Evolutionary conservation across 2,797 vertebrate genomes (phyloP), one percentile per base, ranked within the genome.

Genomic region (Aulostomus chinensis): DNA sequence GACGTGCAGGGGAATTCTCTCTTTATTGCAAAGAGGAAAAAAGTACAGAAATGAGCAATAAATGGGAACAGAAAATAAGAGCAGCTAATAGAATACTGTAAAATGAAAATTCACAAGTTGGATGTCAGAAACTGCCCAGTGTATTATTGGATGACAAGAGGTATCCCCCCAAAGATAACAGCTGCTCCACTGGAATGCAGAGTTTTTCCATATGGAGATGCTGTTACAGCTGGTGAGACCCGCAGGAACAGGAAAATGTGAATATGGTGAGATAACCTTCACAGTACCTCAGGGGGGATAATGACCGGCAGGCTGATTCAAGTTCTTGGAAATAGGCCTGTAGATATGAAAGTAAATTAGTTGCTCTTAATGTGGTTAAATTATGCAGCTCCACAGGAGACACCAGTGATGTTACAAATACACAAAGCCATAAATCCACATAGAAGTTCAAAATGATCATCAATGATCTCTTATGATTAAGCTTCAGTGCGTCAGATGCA

Each of bases 201-300:
- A 86, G 42, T 30, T 82, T 80, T 92, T 92, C 94, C 94, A 94
- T 90, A 93, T 94, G 93, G 93, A 95, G 93, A 92, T 92, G 92
- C 93, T 95, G 94, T 95, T 94, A 95, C 93, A 95, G 77, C 84
- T 90, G 91, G 92, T 64, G 80, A 89, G 79, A 85, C 84, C 91
- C 90, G 46, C 52, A 61, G 38, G 56, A 64, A 68, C 37, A 75
- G 25, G 38, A 34, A 28, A 59, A 52, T 14, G n/a, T 58, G 54
- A 54, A 56, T 3, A 1, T 38, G 4, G 21, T 32, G 18, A 12
- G 15, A 28, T 38, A 38, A 1, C 26, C 40, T 63, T 41, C 39
- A 25, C 17, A 28, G 17, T 51, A 38, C 7, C 11, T 35, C 15
- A 33, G n/a, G 4, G 10, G 9, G 56, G 22, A 65, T 26, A 48